Base-by-base conservation (phyloP, 2,113 vertebrate species). In the Nycticebus coucang region DNA sequence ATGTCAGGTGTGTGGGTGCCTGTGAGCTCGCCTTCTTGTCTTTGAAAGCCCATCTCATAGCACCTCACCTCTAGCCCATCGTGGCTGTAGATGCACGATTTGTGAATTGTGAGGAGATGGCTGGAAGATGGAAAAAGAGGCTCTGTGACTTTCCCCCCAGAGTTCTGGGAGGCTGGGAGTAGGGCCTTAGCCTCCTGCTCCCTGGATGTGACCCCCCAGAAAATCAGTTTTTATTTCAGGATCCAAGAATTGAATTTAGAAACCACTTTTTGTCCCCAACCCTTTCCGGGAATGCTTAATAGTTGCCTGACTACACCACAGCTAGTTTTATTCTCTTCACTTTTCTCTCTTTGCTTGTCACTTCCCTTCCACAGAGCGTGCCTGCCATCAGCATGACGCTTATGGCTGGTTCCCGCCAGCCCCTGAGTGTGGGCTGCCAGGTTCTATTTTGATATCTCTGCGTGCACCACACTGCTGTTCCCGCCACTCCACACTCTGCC, bases 1-100 rank as follows among this genome's bases (percentile, higher is more conserved):
- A 50, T 50, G 45, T 50, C 45, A 11, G 30, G 33, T 59, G 35
- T 21, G 35, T 15, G 18, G 6, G 1, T 9, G 13, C 24, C 8
- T 14, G 2, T 10, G 15, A 26, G 4, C 15, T 74, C 1, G 12
- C 0, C 21, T 24, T 66, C 6, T 0, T 24, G 2, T 37, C 7
- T 66, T 55, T 26, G 55, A 68, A 82, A 33, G 21, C 59, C 26
- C 64, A 57, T 45, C 13, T 30, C 28, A 17, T 12, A 13, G 11
- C 5, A 35, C 21, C 26, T 62, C 22, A n/a, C 5, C 37, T 55
- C 2, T 6, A 41, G 15, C 50, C 12, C 24, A 0, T 13, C 1
- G 0, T 4, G 60, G 18, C 22, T 35, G 19, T 4, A 53, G 69
- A 19, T 62, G 64, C 28, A 59, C 18, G 35, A 7, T 45, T 0